Base-by-base conservation (phyloP, 2,888 invertebrate species). In the Steinernema scapterisci region DNA sequence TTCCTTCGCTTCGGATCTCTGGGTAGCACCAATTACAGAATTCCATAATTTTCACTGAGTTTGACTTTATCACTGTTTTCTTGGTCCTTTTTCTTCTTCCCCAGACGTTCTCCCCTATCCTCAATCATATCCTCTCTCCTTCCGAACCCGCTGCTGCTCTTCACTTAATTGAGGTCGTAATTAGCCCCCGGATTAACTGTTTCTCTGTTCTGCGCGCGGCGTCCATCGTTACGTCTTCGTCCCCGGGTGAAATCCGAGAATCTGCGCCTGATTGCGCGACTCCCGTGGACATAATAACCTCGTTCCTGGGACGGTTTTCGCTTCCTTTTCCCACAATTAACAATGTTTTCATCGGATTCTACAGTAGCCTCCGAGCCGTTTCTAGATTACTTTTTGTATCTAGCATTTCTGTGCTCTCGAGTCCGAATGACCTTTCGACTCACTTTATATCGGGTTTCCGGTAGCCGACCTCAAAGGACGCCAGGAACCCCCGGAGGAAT, bases 271-370 rank as follows among this genome's bases (percentile, higher is more conserved):
- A 63, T 63, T 63, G 63, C 63, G 63, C 63, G 63, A 16, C 31
- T 63, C 63, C 38, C 5, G 9, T 38, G 48, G 13, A 48, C 7
- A 48, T 48, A 48, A 48, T 48, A 48, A 48, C 48, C 16, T 48
- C 48, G 48, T 48, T 19, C 48, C 48, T 48, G 7, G 45, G n/a
- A 16, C 19, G 16, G 2, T 48, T 48, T 48, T 48, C 63, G 63
- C 31, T 31, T 63, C 63, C 63, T 63, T 48, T 63, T 63, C 63
- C 63, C 63, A 63, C 63, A 63, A 63, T 63, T 63, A 63, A 63
- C 31, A n/a, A n/a, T n/a, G n/a, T 31, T 13, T 19, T 25, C 63
- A 31, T 31, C 7, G 7, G 11, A 1, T 13, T 25, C 31, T 63
- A 31, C 63, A 25, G 63, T 63, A 63, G 5, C 54, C 54, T 25